Evolutionary conservation across 2,888 invertebrate genomes (phyloP), one percentile per base, ranked within the genome.

Genomic region (Nymphalis c-album): DNA sequence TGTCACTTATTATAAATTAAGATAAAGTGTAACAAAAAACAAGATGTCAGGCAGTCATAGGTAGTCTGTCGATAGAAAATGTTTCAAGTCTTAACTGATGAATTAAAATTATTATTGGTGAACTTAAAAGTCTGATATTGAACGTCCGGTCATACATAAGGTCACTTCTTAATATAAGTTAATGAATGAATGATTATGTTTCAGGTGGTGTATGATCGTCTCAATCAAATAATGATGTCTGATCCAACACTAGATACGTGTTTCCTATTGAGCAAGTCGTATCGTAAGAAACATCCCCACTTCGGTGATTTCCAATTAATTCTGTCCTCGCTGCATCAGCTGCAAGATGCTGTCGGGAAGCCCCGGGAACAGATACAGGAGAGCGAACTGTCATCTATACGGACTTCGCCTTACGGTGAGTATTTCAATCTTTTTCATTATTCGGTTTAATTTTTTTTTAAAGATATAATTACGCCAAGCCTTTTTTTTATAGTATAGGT

Each of bases 221-320:
- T 57, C 57, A n/a, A 17, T 10, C 2, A 57, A 57, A 57, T 57
- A 57, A 18, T 31, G 10, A 8, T 40, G 13, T 18, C 35, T 1
- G n/a, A 2, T 55, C 16, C 10, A 3, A 4, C 18, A 10, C 40
- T 57, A 40, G 71, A 73, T 2, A 74, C 72, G 0, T 75, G 79
- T 40, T 82, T 79, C 72, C 67, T 71, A 18, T 66, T 87, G 50
- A 85, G 78, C 45, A 73, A 73, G 22, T 45, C 58, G 0, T 86
- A 85, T 73, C 83, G 90, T 0, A 79, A 76, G 57, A 68, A 67
- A 8, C 81, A 87, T 64, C 89, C 90, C 0, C 90, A 90, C 73
- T 81, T 79, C 65, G 83, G 78, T 0, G 91, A 91, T 78, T 89
- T 87, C 76, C 82, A 85, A 59, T 55, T 88, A 18, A 83, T 90